Base-by-base conservation (phyloP, 92 coral and sea anemone genomes). In the Parazoanthus atlanticus region DNA sequence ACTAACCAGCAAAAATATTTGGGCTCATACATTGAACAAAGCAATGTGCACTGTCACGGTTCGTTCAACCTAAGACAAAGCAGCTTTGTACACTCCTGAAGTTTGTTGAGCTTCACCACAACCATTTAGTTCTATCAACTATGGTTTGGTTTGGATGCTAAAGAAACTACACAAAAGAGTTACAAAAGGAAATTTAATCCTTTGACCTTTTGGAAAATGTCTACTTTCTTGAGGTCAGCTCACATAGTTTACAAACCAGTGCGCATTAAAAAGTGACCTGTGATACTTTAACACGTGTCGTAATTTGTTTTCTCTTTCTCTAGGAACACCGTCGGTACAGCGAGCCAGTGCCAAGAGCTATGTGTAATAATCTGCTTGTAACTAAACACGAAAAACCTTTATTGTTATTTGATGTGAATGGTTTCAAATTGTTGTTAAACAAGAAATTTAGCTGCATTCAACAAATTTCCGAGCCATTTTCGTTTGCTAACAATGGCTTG, bases 341-440 rank as follows among this genome's bases (percentile, higher is more conserved):
- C 86, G 86, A 82, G 5, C 58, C 32, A 36, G 86, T 23, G 76
- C 86, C 38, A 65, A 82, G 54, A 82, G 86, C 38, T 82, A 82
- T 43, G 86, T 82, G 13, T 82, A 43, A 65, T 21, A 66, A 19
- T 25, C 29, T 36, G 28, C 29, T 56, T 54, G 70, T 19, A 15
- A 10, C 31, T 26, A 33, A 26, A 23, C 47, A 36, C 25, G 73
- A 33, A 61, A 81, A 61, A 64, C 74, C 41, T 33, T 34, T 34
- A 46, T 82, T 64, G 31, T 41, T 78, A 25, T 78, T 78, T 49
- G 82, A 78, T 61, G 72, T 82, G 25, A 82, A 65, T 38, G 74
- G 86, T 67, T 78, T 78, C 65, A 47, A 46, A 47, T 26, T 47
- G 82, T 78, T 78, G 30, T n/a, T 7, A 17, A 43, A 46, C n/a